phyloP scores from a whole-genome alignment of 1,140 invertebrate species.

The Cheumatopsyche charites region DNA sequence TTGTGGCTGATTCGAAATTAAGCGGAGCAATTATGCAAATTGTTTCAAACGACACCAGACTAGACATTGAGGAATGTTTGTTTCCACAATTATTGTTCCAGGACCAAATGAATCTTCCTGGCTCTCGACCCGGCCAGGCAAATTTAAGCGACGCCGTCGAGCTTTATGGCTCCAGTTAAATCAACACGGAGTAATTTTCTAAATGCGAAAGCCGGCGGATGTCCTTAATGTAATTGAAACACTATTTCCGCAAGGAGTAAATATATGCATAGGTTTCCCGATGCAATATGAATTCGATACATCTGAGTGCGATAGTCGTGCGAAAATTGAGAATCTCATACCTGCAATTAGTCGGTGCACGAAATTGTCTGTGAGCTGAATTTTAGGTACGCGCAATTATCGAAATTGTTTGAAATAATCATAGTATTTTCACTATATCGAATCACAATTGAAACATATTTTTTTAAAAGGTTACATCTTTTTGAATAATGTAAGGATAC shows the following conservation, averaged over 20 bases:
- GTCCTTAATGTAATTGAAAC: constrained; percentile 28
- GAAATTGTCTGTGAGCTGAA: too few relatives aligned
- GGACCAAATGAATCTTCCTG: constrained; percentile 3
- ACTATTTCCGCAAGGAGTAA: constrained; percentile 1
- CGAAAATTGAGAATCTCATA: too few relatives aligned
- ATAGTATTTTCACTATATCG: too few relatives aligned
- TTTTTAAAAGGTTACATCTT: too few relatives aligned
- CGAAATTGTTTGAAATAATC: too few relatives aligned
- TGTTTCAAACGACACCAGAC: not conserved
- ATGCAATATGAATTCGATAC: not conserved
- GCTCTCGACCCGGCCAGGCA: constrained; percentile 11
- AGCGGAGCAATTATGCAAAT: constrained; percentile 2
- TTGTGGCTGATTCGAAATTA: not conserved
- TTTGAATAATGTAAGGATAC: too few relatives aligned
- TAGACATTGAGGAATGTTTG: constrained; percentile 17
- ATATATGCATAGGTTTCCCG: not conserved
- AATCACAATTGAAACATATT: too few relatives aligned
- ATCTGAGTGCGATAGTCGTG: not conserved
- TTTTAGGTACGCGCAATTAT: too few relatives aligned
- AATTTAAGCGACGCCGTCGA: constrained; percentile 20
- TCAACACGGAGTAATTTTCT: constrained; percentile 25
- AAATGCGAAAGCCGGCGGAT: constrained; percentile 16
- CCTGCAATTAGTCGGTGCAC: too few relatives aligned
- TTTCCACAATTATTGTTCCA: constrained; percentile 12
- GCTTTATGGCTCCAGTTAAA: constrained; percentile 23